Evolutionary conservation across 2,113 vertebrate genomes (phyloP).

Genomic region (Paramormyrops kingsleyae): DNA sequence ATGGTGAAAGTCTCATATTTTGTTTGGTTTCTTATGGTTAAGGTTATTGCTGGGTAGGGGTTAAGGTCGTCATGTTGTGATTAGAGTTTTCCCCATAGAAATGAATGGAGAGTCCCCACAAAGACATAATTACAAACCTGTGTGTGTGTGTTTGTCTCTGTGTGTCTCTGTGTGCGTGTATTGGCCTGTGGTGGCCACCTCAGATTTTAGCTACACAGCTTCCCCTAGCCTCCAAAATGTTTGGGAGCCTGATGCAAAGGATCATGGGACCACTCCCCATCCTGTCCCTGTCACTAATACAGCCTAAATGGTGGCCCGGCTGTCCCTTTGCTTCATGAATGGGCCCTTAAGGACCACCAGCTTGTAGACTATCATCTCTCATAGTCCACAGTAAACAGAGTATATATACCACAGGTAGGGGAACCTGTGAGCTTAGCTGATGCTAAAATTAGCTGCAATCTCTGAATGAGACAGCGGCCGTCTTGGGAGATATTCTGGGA

Average conservation of each 20-base stretch:
- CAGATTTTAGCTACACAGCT: neutral
- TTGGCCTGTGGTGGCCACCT: neutral
- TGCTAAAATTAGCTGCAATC: slow-evolving; percentile 35
- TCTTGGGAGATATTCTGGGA: slow-evolving; percentile 33
- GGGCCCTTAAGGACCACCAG: neutral
- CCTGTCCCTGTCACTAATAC: neutral
- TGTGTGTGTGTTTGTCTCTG: neutral
- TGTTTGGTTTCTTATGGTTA: too few species aligned
- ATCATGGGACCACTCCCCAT: neutral
- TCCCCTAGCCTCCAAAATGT: neutral
- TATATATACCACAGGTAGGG: neutral
- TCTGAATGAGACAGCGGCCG: slow-evolving; percentile 30
- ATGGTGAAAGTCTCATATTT: too few species aligned
- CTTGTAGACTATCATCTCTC: neutral
- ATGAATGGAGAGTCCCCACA: neutral
- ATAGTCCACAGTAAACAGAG: slow-evolving; percentile 6
- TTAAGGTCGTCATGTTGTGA: neutral
- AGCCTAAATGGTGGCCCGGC: neutral
- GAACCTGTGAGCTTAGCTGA: slow-evolving; percentile 36
- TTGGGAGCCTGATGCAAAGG: neutral
- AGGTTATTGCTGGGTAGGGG: too few species aligned
- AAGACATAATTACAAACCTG: neutral
- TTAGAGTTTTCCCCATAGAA: neutral
- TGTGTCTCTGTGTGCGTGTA: neutral
- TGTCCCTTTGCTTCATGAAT: neutral